phyloP scores from a whole-genome alignment of 2,888 invertebrate genomes.

The Caenorhabditis uteleia region DNA sequence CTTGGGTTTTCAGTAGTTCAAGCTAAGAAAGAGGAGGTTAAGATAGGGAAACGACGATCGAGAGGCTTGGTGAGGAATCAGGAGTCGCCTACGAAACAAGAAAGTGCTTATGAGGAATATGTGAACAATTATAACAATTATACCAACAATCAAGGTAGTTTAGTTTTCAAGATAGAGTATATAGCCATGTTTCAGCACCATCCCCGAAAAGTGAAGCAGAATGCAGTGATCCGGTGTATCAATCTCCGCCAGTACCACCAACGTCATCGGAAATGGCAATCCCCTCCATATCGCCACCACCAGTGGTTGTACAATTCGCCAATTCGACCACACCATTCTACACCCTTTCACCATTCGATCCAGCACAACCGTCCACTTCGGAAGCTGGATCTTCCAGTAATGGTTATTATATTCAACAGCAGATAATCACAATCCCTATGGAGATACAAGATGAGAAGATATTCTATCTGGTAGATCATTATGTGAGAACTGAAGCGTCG shows the following conservation, averaged over 20 bases:
- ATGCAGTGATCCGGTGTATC: constrained; percentile 9
- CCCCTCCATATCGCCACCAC: constrained; percentile 8
- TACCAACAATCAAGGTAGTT: neutral
- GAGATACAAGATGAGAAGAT: constrained; percentile 10
- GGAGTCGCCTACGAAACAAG: neutral
- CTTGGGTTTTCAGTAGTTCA: constrained; percentile 30
- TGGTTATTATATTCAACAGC: constrained; percentile 5
- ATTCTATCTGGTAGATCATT: constrained; percentile 33
- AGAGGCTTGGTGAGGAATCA: constrained; percentile 9
- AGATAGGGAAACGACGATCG: constrained; percentile 28
- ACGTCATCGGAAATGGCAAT: no score
- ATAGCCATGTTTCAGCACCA: constrained; percentile 4
- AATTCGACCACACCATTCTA: no score
- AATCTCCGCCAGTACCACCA: no score
- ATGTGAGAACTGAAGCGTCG: constrained; percentile 42
- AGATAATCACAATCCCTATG: neutral
- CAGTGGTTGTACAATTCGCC: constrained; percentile 3
- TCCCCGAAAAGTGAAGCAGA: constrained; percentile 14
- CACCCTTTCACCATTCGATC: constrained; percentile 32
- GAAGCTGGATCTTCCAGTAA: constrained; percentile 1
- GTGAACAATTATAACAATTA: constrained; percentile 13
- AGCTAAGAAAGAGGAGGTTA: constrained; percentile 36
- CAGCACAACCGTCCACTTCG: constrained; percentile 23
- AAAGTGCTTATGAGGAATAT: constrained; percentile 27
- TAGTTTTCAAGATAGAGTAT: neutral